Conservation (phyloP, 53 echinoderm and acorn worm genomes). For the Stichopus horrens region DNA sequence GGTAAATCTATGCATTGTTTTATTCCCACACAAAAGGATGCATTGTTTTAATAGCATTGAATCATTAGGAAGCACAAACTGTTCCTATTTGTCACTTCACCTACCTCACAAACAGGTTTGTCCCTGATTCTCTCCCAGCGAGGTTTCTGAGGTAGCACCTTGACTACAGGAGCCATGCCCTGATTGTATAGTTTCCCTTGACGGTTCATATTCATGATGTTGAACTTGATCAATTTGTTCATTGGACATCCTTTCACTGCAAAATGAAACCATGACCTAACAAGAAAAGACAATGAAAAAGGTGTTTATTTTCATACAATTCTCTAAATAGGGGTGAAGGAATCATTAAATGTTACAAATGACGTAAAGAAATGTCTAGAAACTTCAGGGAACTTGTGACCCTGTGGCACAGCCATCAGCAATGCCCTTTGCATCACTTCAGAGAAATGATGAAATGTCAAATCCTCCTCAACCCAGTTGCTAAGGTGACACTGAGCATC, state of each 20-base stretch:
- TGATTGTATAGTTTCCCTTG: constrained; percentile 97
- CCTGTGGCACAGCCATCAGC: no score
- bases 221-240: constrained; percentile 92
- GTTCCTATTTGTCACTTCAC: background rate
- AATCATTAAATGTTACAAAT: no score
- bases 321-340: no score
- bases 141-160: constrained; percentile 90
- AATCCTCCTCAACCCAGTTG: no score
- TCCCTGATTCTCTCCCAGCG: constrained; percentile 92
- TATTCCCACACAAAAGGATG: background rate
- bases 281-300: background rate
- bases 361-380: no score
- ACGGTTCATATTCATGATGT: constrained; percentile 98
- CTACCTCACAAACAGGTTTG: constrained; percentile 84
- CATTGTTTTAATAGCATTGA: background rate
- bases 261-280: constrained; percentile 98
- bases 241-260: constrained; percentile 94
- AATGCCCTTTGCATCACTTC: no score
- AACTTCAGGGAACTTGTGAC: no score
- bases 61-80: background rate
- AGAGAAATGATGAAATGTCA: no score
- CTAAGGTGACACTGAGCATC: no score
- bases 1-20: background rate
- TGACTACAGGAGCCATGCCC: constrained; percentile 93
- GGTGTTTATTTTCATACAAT: no score